Evolutionary conservation across 2,888 invertebrate genomes (phyloP).

Genomic region (Pachydiplax longipennis): DNA sequence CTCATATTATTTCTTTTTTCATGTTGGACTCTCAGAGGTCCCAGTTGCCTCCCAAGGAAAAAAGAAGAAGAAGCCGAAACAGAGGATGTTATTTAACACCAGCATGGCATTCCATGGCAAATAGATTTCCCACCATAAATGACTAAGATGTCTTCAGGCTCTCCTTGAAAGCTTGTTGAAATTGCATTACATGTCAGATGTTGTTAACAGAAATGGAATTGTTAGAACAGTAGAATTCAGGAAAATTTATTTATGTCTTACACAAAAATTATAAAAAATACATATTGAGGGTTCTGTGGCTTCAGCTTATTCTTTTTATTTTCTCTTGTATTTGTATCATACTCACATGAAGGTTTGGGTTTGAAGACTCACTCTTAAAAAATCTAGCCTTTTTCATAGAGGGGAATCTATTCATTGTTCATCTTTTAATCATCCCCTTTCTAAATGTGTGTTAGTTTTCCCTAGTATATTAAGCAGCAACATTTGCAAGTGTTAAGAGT

Average conservation of each 20-base stretch:
- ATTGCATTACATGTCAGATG: conserved; percentile 2
- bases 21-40: conserved; percentile 50
- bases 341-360: background rate
- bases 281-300: background rate
- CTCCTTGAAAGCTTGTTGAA: conserved; percentile 8
- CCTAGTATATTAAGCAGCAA: background rate
- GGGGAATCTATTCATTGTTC: background rate
- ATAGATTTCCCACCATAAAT: background rate
- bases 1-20: background rate
- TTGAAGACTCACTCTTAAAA: background rate
- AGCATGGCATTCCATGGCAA: conserved; percentile 56
- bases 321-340: background rate
- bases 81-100: conserved; percentile 78
- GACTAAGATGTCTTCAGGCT: background rate
- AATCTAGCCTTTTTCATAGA: background rate
- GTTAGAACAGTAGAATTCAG: background rate
- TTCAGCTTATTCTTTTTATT: background rate
- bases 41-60: conserved; percentile 56
- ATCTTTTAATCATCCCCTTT: background rate
- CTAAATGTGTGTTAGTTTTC: background rate
- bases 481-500: background rate
- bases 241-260: background rate
- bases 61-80: conserved; percentile 79
- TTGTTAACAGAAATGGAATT: background rate
- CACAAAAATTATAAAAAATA: conserved; percentile 6